These are phyloP conservation scores for Drosophila kohkoa DNA, from an alignment of 1,140 invertebrate species.

Conservation along the genomic window DNA sequence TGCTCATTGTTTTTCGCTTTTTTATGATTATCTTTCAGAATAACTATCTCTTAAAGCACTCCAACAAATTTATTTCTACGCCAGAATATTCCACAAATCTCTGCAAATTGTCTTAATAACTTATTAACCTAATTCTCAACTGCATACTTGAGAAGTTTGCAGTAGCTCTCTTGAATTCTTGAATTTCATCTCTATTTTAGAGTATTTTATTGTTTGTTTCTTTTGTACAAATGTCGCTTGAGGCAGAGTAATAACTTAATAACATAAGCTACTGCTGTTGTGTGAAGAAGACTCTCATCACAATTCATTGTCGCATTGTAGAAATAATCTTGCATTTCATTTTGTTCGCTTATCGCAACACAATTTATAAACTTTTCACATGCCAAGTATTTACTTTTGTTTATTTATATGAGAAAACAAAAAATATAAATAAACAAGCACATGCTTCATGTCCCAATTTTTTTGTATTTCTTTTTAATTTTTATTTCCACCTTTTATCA, in stretches of 20 bases:
- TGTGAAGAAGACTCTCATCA: conserved; percentile 17
- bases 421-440: conserved; percentile 66
- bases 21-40: conserved; percentile 17
- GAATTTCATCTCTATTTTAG: neutral
- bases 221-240: neutral
- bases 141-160: neutral
- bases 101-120: conserved; percentile 27
- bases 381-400: conserved; percentile 36
- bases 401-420: conserved; percentile 31
- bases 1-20: conserved; percentile 32
- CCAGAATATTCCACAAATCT: conserved; percentile 19
- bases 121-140: conserved; percentile 22
- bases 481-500: conserved; percentile 55
- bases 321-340: conserved; percentile 40
- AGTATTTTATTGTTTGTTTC: neutral
- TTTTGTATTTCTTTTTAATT: conserved; percentile 18
- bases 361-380: conserved; percentile 26
- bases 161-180: no score
- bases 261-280: neutral
- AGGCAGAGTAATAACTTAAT: neutral
- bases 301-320: conserved; percentile 33
- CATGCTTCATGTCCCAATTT: conserved; percentile 43
- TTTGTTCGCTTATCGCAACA: conserved; percentile 15
- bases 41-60: conserved; percentile 6
- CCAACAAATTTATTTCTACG: conserved; percentile 9